phyloP scores from a whole-genome alignment of 1,140 invertebrate species.

The Zaprionus capensis region DNA sequence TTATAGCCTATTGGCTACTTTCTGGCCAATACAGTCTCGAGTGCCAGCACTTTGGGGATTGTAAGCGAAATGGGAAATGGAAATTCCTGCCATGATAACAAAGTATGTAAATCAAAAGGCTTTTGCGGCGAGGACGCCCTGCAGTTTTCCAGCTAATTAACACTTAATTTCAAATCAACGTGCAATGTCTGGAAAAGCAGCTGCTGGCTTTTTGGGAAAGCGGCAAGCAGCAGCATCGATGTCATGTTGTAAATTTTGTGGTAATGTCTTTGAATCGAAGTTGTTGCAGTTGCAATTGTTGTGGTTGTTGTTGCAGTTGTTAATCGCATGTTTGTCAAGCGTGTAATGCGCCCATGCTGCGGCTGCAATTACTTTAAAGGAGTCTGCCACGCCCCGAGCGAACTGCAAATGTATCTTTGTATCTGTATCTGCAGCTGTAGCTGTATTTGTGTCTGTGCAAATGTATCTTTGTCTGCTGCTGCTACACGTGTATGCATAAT shows the following conservation, averaged over 20 bases:
- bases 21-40: neutral
- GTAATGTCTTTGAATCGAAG: slow-evolving; percentile 72
- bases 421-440: slow-evolving; percentile 9
- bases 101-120: slow-evolving; percentile 67
- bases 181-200: slow-evolving; percentile 34
- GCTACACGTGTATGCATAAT: slow-evolving; percentile 60
- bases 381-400: slow-evolving; percentile 21
- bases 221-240: slow-evolving; percentile 52
- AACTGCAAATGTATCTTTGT: slow-evolving; percentile 12
- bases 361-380: slow-evolving; percentile 72
- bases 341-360: slow-evolving; percentile 79
- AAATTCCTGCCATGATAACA: slow-evolving; percentile 20
- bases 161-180: slow-evolving; percentile 78
- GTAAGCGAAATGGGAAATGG: slow-evolving; percentile 40
- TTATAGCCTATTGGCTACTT: slow-evolving; percentile 3
- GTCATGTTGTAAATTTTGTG: slow-evolving; percentile 79
- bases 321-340: slow-evolving; percentile 81
- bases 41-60: slow-evolving; percentile 20
- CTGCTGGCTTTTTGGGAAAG: neutral
- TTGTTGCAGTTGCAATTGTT: slow-evolving; percentile 57
- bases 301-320: slow-evolving; percentile 58
- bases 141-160: slow-evolving; percentile 81
- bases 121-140: slow-evolving; percentile 55
- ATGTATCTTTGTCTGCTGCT: slow-evolving; percentile 21
- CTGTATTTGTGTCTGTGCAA: slow-evolving; percentile 45